Evolutionary conservation across 2,888 invertebrate species (phyloP), one percentile per base, ranked within the genome.

Genomic region (Mimachlamys varia): DNA sequence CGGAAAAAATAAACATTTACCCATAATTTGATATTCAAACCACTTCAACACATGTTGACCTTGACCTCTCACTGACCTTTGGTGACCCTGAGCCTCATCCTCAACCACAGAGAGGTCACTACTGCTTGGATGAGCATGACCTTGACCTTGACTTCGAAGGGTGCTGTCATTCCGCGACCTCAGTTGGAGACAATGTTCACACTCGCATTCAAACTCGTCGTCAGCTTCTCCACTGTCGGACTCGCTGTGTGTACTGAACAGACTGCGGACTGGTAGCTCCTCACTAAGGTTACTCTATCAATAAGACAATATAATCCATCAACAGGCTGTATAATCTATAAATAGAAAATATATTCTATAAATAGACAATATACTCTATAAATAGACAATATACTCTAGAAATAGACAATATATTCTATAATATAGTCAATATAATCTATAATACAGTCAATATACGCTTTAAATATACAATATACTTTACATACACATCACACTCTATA

Each of bases 181-280:
- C 37, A 93, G 58, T 17, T 91, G 90, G 89, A 92, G 92, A 92
- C 95, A 95, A 89, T 94, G 94, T 37, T 93, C 93, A 91, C 95
- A 95, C 88, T 95, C 95, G 91, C 95, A 95, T 89, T 95, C 95
- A 94, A 94, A 95, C 89, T 95, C 95, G 90, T 95, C 95, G 87
- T 95, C 95, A 33, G 94, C 95, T 55, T 94, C 94, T 33, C 92
- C 92, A 55, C 93, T 94, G 44, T 93, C 93, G 7, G 91, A 91
- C 12, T 87, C 88, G 44, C 76, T 87, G 27, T 49, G 88, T 17
- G 90, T 88, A 37, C 53, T 88, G 17, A 88, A 76, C 33, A 44
- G 58, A 33, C 76, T 76, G 5, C 27, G 76, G 33, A 76, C 76
- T 10, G 76, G 76, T 22, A 76, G 7, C 22, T 76, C 76, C 76